Base-by-base conservation (phyloP, 2,113 vertebrate species). In the Girardinichthys multiradiatus region DNA sequence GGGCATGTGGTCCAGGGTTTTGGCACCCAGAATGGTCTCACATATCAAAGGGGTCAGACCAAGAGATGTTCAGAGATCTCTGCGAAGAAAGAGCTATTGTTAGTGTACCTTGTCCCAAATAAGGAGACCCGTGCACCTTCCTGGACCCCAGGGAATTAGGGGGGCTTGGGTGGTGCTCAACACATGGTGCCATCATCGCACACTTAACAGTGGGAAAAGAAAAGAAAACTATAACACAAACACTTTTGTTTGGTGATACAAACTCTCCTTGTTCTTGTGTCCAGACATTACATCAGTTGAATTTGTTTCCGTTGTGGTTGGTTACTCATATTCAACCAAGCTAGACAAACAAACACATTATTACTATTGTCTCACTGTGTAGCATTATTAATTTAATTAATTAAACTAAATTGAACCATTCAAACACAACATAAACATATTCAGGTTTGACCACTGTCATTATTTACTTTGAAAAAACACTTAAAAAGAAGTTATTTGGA, bases 201-300 rank as follows among this genome's bases (percentile, higher is more conserved):
- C 59, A 42, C 19, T 64, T 51, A 70, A 70, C 64, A 60, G 60
- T 26, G 66, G 19, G 62, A 65, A 30, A 66, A 72, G 51, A 77
- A 64, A 37, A 63, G 72, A 42, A 45, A 15, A 27, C 27, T 6
- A n/a, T 58, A 64, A 29, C 70, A 35, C 15, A 51, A 68, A 72
- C 54, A 72, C 57, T 37, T 70, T 74, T 85, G 68, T 79, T 77
- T 17, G 0, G 37, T 39, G 9, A 15, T 3, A 81, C 68, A 84
- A n/a, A 30, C 48, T 68, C 17, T 19, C 26, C 58, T 72, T 79
- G 80, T 83, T 77, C 63, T 58, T 15, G 37, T 67, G 63, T 62
- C 42, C 15, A 82, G 79, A 84, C 71, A 2, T 78, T 12, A 72
- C 70, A 69, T 87, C 80, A 83, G 24, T 2, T 57, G 31, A 39